phyloP scores from a whole-genome alignment of 2,888 invertebrate species.

The Cylloceria caligata region DNA sequence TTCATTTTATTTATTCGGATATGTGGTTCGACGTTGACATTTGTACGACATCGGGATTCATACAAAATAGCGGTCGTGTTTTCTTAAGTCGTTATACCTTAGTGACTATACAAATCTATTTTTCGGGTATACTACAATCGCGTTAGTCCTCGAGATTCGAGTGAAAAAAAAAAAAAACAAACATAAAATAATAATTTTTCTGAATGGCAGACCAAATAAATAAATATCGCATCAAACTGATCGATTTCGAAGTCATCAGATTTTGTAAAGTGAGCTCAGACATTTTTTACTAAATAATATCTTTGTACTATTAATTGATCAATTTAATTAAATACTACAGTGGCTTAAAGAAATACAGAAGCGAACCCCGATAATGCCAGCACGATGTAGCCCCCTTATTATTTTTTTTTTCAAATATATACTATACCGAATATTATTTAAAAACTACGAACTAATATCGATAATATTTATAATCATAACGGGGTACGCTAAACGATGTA shows the following conservation, averaged over 20 bases:
- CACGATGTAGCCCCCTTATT: conserved; percentile 42
- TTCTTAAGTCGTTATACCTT: conserved; percentile 77
- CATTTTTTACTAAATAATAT: too few species aligned
- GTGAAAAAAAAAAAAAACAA: background rate
- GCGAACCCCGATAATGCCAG: conserved; percentile 11
- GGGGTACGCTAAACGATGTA: conserved; percentile 76
- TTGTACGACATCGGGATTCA: conserved; percentile 83
- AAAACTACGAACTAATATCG: conserved; percentile 76
- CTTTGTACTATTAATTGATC: too few species aligned
- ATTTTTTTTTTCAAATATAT: conserved; percentile 55
- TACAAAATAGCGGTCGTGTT: conserved; percentile 83
- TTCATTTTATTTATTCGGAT: conserved; percentile 71
- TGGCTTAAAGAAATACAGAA: background rate
- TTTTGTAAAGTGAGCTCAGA: too few species aligned
- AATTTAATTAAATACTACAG: too few species aligned
- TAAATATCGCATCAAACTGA: too few species aligned
- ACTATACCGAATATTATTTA: conserved; percentile 79
- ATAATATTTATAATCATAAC: conserved; percentile 71
- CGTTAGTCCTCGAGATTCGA: conserved; percentile 69
- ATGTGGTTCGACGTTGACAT: conserved; percentile 81
- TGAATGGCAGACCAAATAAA: background rate
- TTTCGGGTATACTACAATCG: conserved; percentile 57
- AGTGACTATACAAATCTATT: conserved; percentile 75
- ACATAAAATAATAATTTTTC: too few species aligned
- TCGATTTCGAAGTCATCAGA: too few species aligned